phyloP scores from a whole-genome alignment of 2,113 vertebrate species.

The Laterallus jamaicensis region DNA sequence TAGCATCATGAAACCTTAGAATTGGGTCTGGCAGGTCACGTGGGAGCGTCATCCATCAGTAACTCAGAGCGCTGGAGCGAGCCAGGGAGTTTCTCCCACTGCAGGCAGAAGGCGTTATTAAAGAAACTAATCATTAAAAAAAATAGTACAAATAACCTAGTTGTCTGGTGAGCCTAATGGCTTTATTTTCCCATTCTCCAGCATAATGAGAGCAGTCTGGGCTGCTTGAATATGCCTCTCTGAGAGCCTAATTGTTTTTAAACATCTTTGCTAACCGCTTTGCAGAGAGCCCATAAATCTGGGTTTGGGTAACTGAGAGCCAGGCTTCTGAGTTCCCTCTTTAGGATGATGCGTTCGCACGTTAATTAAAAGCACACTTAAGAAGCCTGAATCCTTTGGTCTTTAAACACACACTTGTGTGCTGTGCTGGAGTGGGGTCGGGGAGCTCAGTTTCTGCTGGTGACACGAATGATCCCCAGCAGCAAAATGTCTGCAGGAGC shows the following conservation, averaged over 20 bases:
- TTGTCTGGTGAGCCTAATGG: slow-evolving; percentile 66
- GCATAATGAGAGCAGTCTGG: slow-evolving; percentile 47
- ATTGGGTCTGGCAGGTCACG: slow-evolving; percentile 13
- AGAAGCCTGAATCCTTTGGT: background rate
- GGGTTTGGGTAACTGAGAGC: slow-evolving; percentile 58
- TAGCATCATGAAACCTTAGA: slow-evolving; percentile 13
- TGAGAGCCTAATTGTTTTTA: slow-evolving; percentile 71
- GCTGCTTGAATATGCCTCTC: slow-evolving; percentile 55
- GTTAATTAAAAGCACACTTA: slow-evolving; percentile 73
- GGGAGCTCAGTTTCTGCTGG: fast-evolving
- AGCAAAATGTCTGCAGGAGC: background rate
- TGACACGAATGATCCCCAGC: fast-evolving
- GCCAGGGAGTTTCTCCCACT: background rate
- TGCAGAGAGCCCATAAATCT: slow-evolving; percentile 65
- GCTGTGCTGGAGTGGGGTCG: background rate
- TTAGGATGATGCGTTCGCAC: slow-evolving; percentile 25
- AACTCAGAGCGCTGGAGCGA: fast-evolving
- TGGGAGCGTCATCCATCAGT: slow-evolving; percentile 12
- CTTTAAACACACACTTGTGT: fast-evolving
- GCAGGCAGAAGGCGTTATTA: slow-evolving; percentile 67
- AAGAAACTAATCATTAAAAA: slow-evolving; percentile 73
- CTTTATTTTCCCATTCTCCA: slow-evolving; percentile 42
- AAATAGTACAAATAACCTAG: slow-evolving; percentile 65
- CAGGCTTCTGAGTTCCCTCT: background rate
- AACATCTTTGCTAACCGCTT: slow-evolving; percentile 70